Conservation (phyloP, 1,140 invertebrate species). For the Apocrypta bakeri region DNA sequence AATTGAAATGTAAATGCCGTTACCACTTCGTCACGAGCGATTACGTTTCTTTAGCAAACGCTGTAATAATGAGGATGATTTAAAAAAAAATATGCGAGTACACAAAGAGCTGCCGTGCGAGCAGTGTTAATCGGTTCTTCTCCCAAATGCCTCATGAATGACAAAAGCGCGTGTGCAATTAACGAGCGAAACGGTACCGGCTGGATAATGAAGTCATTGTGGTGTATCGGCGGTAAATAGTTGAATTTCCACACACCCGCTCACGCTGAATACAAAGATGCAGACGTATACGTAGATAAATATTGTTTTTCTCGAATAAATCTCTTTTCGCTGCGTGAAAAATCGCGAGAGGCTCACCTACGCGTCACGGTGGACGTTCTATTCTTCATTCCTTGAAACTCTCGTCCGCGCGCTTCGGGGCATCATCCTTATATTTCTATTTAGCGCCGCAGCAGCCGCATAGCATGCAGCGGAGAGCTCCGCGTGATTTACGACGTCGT, state of each 20-base stretch:
- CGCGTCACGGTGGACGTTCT: too few species aligned
- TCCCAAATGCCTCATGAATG: constrained; percentile 35
- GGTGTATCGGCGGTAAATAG: constrained; percentile 10
- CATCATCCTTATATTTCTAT: background rate
- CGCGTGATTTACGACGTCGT: constrained; percentile 23
- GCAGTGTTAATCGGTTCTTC: constrained; percentile 29
- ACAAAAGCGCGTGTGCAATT: constrained; percentile 46
- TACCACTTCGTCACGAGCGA: too few species aligned
- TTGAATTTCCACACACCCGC: background rate
- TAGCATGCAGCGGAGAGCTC: background rate
- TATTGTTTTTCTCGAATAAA: too few species aligned
- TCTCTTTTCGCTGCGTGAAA: background rate
- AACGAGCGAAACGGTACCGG: background rate
- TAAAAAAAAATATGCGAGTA: background rate
- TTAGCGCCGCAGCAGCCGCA: background rate
- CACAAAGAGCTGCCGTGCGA: background rate
- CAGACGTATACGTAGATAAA: background rate
- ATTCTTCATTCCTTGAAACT: background rate
- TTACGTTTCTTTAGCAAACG: background rate
- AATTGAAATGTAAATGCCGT: constrained; percentile 31
- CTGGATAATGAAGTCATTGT: constrained; percentile 31
- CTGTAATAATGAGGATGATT: background rate
- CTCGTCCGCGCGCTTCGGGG: background rate
- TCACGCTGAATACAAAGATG: background rate
- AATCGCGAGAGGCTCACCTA: background rate